Conservation (phyloP, 1,140 invertebrate species). For the Drosophila watanabei region DNA sequence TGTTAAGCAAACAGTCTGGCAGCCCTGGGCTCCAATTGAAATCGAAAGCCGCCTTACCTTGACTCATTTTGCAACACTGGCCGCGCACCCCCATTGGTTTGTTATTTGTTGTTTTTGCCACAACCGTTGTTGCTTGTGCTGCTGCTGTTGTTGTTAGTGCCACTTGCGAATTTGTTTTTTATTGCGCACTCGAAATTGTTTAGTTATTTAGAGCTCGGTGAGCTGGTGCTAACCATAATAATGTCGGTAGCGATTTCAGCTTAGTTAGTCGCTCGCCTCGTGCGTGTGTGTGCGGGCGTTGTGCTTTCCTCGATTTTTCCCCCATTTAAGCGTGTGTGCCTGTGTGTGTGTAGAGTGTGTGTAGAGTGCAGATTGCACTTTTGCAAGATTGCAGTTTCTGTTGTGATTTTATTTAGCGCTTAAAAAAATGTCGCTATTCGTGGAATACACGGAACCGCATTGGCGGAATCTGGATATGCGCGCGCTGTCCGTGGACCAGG, state of each 20-base stretch:
- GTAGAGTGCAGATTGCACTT: constrained; percentile 11
- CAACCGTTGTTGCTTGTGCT: not conserved
- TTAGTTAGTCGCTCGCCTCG: constrained; percentile 36
- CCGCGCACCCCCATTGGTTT: not conserved
- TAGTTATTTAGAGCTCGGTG: constrained; percentile 61
- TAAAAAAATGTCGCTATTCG: constrained; percentile 64
- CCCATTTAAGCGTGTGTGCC: not conserved
- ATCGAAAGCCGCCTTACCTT: not conserved
- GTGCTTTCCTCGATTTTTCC: constrained; percentile 6
- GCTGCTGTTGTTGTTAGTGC: constrained; percentile 17
- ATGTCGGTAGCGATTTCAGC: constrained; percentile 56
- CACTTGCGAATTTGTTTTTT: constrained; percentile 62
- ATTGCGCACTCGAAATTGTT: constrained; percentile 82
- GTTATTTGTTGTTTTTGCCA: constrained; percentile 1
- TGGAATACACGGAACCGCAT: constrained; percentile 77
- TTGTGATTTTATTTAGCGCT: constrained; percentile 11
- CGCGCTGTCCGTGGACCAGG: constrained; percentile 67
- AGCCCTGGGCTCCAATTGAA: not conserved
- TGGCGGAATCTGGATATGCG: constrained; percentile 81
- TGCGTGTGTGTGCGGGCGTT: constrained; percentile 19
- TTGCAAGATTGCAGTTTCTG: constrained; percentile 11
- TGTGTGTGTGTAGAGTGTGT: constrained; percentile 1
- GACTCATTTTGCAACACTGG: constrained; percentile 5
- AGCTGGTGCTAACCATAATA: constrained; percentile 27
- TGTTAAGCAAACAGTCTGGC: not conserved